Conservation (phyloP, 2,797 vertebrate genomes). For the Melanotaenia nigrans region DNA sequence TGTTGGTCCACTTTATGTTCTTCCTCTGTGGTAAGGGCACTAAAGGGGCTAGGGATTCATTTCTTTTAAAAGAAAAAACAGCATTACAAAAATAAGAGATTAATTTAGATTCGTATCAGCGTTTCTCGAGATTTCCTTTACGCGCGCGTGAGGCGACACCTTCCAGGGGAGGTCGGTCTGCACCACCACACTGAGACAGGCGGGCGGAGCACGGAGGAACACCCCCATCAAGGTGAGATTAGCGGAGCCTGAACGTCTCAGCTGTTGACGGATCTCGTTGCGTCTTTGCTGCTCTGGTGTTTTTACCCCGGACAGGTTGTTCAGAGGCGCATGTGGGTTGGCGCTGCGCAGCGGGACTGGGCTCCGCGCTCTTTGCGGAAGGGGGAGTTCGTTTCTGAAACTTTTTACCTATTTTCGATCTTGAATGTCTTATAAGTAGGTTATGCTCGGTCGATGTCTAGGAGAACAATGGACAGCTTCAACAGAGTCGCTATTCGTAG, state of each 20-base stretch:
- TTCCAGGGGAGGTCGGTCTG: neutral
- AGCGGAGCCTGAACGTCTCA: neutral
- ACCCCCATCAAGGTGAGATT: constrained; percentile 36
- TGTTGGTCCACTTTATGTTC: neutral
- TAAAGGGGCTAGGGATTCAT: too few relatives aligned
- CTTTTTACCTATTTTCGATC: neutral
- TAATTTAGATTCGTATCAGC: too few relatives aligned
- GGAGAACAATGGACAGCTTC: constrained; percentile 73
- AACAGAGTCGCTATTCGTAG: constrained; percentile 80
- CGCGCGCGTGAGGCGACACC: too few relatives aligned
- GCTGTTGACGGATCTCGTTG: neutral
- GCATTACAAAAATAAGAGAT: too few relatives aligned
- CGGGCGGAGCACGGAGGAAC: constrained; percentile 20
- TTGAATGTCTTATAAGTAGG: neutral
- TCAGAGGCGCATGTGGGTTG: neutral
- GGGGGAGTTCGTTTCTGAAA: neutral
- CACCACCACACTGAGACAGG: neutral
- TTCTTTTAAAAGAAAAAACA: too few relatives aligned
- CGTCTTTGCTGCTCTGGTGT: neutral
- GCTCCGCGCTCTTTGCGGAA: neutral
- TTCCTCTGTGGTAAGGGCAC: too few relatives aligned
- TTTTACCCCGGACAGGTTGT: neutral
- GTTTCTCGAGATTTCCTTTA: too few relatives aligned
- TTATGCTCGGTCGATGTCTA: constrained; percentile 55
- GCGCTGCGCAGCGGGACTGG: neutral